Base-by-base conservation (phyloP, 1,140 invertebrate genomes). In the Sycobia sp. region DNA sequence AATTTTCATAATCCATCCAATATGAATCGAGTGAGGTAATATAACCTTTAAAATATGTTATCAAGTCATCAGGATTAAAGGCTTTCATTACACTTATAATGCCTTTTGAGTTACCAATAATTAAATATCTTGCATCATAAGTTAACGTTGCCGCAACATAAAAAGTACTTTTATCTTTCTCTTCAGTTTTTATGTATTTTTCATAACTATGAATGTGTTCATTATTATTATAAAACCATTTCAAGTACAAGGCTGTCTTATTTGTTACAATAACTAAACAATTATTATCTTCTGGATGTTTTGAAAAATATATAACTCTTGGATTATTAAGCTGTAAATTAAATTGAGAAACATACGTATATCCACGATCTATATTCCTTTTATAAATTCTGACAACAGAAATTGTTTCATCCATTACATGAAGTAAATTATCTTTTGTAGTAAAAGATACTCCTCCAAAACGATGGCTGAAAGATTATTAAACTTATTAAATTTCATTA, bases 1-100 rank as follows among this genome's bases (percentile, higher is more conserved):
- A 72, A 5, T 67, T 66, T 67, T 79, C 68, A 13, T 76, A 49
- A 14, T 62, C 27, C 36, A 76, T 54, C 67, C 69, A 76, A 59
- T 78, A 80, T 16, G 76, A 79, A 67, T 81, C 78, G 29, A 82
- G 59, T 13, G 73, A 75, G 43, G 68, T 71, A 14, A 78, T 69
- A 20, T 68, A 71, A 16, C 71, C 75, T 64, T 76, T 77, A 20
- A 75, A 80, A 38, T 65, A 70, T 5, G 74, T 73, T 16, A 78
- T 76, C 62, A 55, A 67, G 67, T 55, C 67, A 39, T 60, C 57
- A 29, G 63, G 68, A 54, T 49, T 60, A 39, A 66, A 55, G 5
- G 67, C 46, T 44, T 74, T 67, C 62, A 70, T 73, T 13, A 82
- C 68, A 22, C 71, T 76, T 23, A 82, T 71, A 20, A 69, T 74